A percentile compares a stretch with the other conserved stretches of the same genome.
Evolutionary conservation across 1,140 invertebrate genomes (phyloP).

Genomic region (Achroia grisella): DNA sequence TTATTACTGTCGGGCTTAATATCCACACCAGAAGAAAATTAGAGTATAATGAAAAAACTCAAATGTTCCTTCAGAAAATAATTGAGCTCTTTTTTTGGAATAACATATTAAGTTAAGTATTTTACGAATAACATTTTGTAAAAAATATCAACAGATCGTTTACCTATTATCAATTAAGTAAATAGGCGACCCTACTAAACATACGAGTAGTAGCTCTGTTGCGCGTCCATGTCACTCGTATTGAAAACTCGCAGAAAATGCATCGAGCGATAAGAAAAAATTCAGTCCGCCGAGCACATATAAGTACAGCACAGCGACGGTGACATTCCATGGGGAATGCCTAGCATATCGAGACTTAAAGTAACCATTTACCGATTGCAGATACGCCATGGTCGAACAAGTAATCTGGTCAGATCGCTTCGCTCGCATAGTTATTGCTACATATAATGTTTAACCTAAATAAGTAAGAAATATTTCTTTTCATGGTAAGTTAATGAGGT

Average conservation of each 20-base stretch:
- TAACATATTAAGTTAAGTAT: slow-evolving; percentile 20
- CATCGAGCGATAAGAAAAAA: slow-evolving; percentile 70
- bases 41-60: slow-evolving; percentile 35
- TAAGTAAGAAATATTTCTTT: slow-evolving; percentile 59
- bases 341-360: slow-evolving; percentile 66
- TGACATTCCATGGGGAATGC: slow-evolving; percentile 63
- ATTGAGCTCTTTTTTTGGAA: slow-evolving; percentile 3
- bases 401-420: slow-evolving; percentile 65
- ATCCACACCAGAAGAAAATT: slow-evolving; percentile 41
- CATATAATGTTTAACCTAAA: slow-evolving; percentile 68
- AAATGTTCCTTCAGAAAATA: neutral
- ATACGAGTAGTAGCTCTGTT: slow-evolving; percentile 16
- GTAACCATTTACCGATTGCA: slow-evolving; percentile 70
- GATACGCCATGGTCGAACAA: slow-evolving; percentile 66
- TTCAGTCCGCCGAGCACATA: slow-evolving; percentile 60
- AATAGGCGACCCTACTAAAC: slow-evolving; percentile 24
- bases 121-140: no score
- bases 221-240: slow-evolving; percentile 37
- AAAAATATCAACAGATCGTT: no score
- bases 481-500: slow-evolving; percentile 46
- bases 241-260: slow-evolving; percentile 71
- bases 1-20: slow-evolving; percentile 56
- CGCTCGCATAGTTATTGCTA: slow-evolving; percentile 53
- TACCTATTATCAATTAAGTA: no score
- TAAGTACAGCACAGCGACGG: slow-evolving; percentile 61